Conservation (phyloP, 2,888 invertebrate genomes). For the Drosophila koepferae region DNA sequence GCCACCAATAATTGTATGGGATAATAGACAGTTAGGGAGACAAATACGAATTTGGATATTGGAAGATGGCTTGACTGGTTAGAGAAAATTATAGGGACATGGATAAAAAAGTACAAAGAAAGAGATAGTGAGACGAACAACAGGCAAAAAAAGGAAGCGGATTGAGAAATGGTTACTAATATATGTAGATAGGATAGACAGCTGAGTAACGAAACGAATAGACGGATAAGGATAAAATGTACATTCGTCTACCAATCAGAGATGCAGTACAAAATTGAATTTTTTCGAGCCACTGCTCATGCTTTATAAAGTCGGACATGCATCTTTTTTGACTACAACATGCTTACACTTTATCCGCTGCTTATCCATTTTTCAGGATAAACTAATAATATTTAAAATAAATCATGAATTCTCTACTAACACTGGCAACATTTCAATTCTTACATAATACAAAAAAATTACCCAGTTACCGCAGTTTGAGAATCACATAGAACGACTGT, state of each 20-base stretch:
- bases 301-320: background rate
- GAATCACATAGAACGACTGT: slow-evolving; percentile 8
- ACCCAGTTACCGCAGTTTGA: background rate
- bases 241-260: background rate
- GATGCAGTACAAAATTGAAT: background rate
- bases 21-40: background rate
- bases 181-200: background rate
- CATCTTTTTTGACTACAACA: background rate
- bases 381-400: background rate
- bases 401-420: background rate
- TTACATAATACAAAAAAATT: background rate
- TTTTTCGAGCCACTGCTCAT: background rate
- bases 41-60: background rate
- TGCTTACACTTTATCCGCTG: background rate
- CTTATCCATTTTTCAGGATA: background rate
- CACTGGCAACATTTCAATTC: background rate
- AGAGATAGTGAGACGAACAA: background rate
- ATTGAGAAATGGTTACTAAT: no score
- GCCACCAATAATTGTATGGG: no score
- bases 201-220: background rate
- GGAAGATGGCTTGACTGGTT: background rate
- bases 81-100: no score
- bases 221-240: background rate
- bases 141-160: no score
- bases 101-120: no score